Base-by-base conservation (phyloP, 2,797 vertebrate species). In the Florisuga fusca region DNA sequence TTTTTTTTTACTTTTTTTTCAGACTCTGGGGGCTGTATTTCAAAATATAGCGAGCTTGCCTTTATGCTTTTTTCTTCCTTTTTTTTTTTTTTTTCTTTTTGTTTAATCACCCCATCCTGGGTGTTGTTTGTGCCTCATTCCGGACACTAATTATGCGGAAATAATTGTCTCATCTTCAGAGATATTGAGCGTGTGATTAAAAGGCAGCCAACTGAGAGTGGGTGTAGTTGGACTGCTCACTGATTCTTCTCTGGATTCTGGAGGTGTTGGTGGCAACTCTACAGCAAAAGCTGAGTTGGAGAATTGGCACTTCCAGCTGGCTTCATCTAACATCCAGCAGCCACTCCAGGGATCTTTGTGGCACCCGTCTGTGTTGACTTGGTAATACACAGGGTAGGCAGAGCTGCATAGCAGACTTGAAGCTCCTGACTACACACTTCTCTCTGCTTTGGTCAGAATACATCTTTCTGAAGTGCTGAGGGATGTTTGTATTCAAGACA, bases 161-260 rank as follows among this genome's bases (percentile, higher is more conserved):
- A 93, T 95, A 92, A 95, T 95, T 90, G 93, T 82, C 84, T 92
- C 58, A 95, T 97, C 93, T 94, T 87, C 62, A 48, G 90, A 71
- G 93, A 95, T 95, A 92, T 84, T 68, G 93, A 96, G 95, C 59
- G 57, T 87, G 81, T 95, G 96, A 95, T 95, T 90, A 94, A 94
- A 87, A 94, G 89, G 93, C 93, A 91, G 85, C 89, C 91, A 93
- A 26, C 78, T 85, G 86, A 80, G 78, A 74, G 89, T 92, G 93
- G 81, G 90, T 75, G 81, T 63, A 36, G 71, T 71, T 93, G 94
- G 88, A 43, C 83, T 88, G 81, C 86, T 92, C 80, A 19, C 84
- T 22, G 33, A 25, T 67, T 85, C 81, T 38, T 71, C 74, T 63
- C 78, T 76, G 61, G 51, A 62, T 87, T 67, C 20, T 1, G 15